phyloP scores from a whole-genome alignment of 1,140 invertebrate genomes.

The Atta colombica region DNA sequence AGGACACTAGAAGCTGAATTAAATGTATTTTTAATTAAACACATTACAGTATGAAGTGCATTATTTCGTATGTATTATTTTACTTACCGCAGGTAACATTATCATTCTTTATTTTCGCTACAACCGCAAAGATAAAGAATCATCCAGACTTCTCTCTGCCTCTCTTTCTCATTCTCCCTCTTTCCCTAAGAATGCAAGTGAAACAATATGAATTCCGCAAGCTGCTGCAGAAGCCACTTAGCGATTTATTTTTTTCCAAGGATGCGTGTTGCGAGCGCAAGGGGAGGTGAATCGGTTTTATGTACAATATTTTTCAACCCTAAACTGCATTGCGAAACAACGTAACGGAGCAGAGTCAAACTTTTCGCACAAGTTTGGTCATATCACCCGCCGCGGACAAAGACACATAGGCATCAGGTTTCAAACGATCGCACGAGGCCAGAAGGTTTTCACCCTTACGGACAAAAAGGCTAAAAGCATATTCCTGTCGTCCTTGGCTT shows the following conservation, averaged over 20 bases:
- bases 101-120: slow-evolving; percentile 24
- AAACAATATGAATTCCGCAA: slow-evolving; percentile 32
- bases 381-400: slow-evolving; percentile 24
- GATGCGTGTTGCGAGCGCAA: background rate
- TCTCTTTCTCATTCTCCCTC: background rate
- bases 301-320: background rate
- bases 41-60: background rate
- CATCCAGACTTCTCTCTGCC: background rate
- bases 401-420: slow-evolving; percentile 59
- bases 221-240: slow-evolving; percentile 37
- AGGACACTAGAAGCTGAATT: background rate
- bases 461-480: slow-evolving; percentile 80
- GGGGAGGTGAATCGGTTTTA: background rate
- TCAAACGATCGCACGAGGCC: slow-evolving; percentile 55
- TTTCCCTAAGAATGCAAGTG: background rate
- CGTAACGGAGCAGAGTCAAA: slow-evolving; percentile 11
- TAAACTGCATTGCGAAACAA: background rate
- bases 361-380: slow-evolving; percentile 12
- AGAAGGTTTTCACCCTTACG: slow-evolving; percentile 62
- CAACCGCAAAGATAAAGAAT: slow-evolving; percentile 15
- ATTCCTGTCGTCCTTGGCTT: slow-evolving; percentile 81
- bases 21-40: background rate
- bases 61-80: slow-evolving; percentile 27
- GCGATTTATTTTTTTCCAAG: slow-evolving; percentile 47
- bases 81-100: background rate